Conservation (phyloP, 2,888 invertebrate genomes). For the Atethmia centrago region DNA sequence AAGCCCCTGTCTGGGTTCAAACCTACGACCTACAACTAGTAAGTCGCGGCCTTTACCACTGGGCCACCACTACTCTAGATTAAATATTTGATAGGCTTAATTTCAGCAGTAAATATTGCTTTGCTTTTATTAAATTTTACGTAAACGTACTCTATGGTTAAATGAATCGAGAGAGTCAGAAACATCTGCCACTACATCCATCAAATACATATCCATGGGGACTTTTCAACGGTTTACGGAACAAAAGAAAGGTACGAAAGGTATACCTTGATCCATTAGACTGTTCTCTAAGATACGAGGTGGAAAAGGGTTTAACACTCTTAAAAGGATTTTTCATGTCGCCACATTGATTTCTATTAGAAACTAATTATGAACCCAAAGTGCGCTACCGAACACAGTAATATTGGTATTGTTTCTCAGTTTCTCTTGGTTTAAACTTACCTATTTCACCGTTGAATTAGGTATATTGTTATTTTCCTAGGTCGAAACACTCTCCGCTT, state of each 20-base stretch:
- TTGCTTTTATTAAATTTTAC: conserved; percentile 2
- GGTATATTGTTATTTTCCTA: background rate
- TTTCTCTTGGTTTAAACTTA: background rate
- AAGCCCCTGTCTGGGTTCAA: no score
- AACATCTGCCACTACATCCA: conserved; percentile 12
- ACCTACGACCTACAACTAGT: no score
- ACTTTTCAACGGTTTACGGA: conserved; percentile 40
- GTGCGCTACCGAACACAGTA: background rate
- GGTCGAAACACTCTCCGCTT: background rate
- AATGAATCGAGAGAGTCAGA: background rate
- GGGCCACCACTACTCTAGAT: no score
- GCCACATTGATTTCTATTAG: conserved; percentile 24
- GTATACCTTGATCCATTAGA: conserved; percentile 51
- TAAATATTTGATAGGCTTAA: background rate
- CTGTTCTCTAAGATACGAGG: conserved; percentile 22
- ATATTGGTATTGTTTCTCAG: background rate
- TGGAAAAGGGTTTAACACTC: conserved; percentile 35
- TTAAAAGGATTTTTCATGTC: conserved; percentile 33
- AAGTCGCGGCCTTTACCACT: no score
- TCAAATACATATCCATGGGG: conserved; percentile 37
- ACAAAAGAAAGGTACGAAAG: conserved; percentile 39
- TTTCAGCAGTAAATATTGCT: background rate
- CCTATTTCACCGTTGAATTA: background rate
- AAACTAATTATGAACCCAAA: background rate
- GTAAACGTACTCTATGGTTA: background rate